Conservation (phyloP, 2,797 vertebrate species). For the Hafferia zeledoni region DNA sequence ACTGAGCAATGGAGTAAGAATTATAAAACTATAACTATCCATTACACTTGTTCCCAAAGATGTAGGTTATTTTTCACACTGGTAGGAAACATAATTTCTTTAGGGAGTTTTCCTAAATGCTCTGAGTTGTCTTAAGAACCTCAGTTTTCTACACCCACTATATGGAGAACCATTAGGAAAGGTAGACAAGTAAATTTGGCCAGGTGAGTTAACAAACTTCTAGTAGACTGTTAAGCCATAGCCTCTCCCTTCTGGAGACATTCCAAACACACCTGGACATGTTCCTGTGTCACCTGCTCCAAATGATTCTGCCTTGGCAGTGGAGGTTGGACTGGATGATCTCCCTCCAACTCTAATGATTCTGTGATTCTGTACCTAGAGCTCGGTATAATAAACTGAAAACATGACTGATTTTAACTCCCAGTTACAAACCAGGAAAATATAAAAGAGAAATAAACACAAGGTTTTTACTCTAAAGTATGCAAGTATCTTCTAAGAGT, state of each 20-base stretch:
- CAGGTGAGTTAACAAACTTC: not conserved
- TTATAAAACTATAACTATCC: not conserved
- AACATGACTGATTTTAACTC: not conserved
- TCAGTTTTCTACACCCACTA: not conserved
- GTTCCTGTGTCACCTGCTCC: not conserved
- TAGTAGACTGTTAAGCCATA: not conserved
- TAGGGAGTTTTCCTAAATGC: not conserved
- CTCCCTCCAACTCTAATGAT: not conserved
- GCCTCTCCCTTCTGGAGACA: not conserved
- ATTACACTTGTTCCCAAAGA: not conserved
- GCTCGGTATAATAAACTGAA: not conserved
- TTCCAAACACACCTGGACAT: not conserved
- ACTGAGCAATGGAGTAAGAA: not conserved
- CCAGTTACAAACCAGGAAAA: not conserved
- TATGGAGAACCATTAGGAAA: not conserved
- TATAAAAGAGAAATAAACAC: not conserved
- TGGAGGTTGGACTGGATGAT: not conserved
- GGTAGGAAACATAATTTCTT: not conserved
- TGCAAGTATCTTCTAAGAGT: not conserved
- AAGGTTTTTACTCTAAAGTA: not conserved
- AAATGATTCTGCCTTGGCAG: not conserved
- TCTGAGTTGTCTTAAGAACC: not conserved
- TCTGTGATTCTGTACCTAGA: not conserved
- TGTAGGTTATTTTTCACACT: not conserved
- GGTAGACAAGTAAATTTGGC: not conserved